Evolutionary conservation across 2,797 vertebrate species (phyloP).

Genomic region (Anolis apletophallus): DNA sequence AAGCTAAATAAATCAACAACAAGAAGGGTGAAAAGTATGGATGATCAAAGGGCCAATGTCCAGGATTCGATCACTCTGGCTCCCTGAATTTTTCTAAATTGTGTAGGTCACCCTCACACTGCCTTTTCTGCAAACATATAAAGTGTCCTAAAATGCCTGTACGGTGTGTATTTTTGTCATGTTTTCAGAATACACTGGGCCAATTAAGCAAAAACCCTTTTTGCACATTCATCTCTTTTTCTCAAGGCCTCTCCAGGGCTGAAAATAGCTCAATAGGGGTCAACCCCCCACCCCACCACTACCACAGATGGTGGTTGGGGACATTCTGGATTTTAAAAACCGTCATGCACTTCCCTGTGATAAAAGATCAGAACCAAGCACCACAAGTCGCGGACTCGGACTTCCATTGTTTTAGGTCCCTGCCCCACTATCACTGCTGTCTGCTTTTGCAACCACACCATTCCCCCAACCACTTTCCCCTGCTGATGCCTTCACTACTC

Average conservation of each 20-base stretch:
- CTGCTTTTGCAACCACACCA: neutral
- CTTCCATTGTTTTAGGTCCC: neutral
- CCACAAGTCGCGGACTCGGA: neutral
- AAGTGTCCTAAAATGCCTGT: too few species aligned
- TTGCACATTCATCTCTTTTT: too few species aligned
- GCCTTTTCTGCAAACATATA: too few species aligned
- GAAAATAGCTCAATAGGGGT: too few species aligned
- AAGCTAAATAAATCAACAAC: neutral
- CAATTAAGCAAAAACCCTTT: too few species aligned
- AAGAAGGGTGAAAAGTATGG: neutral
- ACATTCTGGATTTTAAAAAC: neutral
- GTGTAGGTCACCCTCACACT: neutral
- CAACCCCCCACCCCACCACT: too few species aligned
- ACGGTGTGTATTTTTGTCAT: too few species aligned
- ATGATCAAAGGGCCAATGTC: neutral
- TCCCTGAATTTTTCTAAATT: neutral
- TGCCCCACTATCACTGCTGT: neutral
- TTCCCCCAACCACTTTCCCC: neutral
- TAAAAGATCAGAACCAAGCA: neutral
- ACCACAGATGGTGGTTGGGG: too few species aligned
- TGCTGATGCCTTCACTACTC: neutral
- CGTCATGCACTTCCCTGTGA: neutral
- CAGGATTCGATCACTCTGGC: neutral
- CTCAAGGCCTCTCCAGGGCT: too few species aligned
- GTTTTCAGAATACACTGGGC: too few species aligned